phyloP scores from a whole-genome alignment of 2,797 vertebrate species.

The Mus caroli region DNA sequence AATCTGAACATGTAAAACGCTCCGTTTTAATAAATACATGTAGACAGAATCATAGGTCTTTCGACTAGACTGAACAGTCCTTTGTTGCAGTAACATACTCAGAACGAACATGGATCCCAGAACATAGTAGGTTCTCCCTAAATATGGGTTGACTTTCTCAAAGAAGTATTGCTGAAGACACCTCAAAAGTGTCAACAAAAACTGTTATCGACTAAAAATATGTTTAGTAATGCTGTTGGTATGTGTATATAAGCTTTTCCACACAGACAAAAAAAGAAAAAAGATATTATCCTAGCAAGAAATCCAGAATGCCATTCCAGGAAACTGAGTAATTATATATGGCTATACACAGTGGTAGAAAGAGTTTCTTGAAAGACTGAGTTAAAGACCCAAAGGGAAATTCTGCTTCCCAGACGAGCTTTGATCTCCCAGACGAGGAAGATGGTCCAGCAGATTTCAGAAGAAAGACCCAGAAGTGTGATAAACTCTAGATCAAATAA shows the following conservation, averaged over 20 bases:
- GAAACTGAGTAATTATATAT: background rate
- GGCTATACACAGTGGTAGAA: background rate
- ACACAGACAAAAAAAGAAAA: background rate
- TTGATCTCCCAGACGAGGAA: background rate
- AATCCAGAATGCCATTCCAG: background rate
- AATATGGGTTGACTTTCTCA: background rate
- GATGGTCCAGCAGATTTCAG: background rate
- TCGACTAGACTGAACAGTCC: background rate
- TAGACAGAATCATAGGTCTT: background rate
- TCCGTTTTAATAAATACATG: background rate
- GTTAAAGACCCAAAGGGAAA: background rate
- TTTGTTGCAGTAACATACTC: background rate
- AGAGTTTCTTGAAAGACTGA: slow-evolving; percentile 11
- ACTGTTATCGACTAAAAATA: background rate
- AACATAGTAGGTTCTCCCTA: background rate
- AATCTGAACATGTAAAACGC: background rate
- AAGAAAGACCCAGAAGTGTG: background rate
- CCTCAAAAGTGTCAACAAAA: background rate
- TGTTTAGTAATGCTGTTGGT: background rate
- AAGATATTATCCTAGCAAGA: background rate
- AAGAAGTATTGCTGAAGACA: background rate
- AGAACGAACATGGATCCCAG: background rate
- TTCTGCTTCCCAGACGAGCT: background rate
- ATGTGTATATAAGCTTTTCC: background rate
- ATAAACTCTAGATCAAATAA: background rate